Base-by-base conservation (phyloP, 2,113 vertebrate genomes). In the Stercorarius parasiticus region DNA sequence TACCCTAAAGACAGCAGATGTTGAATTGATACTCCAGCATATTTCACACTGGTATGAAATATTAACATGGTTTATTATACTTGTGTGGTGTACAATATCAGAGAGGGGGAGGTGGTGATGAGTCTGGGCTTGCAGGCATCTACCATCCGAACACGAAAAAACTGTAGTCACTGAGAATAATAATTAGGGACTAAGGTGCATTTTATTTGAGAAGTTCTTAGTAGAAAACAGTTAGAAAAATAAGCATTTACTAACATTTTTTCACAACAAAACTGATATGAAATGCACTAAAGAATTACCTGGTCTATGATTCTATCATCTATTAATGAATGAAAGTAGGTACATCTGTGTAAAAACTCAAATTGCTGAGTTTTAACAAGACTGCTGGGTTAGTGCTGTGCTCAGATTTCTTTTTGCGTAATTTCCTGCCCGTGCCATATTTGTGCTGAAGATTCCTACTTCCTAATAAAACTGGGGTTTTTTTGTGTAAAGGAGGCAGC, bases 1-100 rank as follows among this genome's bases (percentile, higher is more conserved):
- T 97, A 98, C 98, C 98, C 98, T 98, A 98, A 98, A 98, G 98
- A 98, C 98, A 98, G 97, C 99, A 99, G 99, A 99, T 99, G 99
- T 99, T 98, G 98, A 98, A 99, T 98, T 99, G 98, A 98, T 98
- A 99, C 98, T 98, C 97, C 98, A 98, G 98, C 99, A 99, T 99
- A 98, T 99, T 99, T 99, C 98, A 99, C 98, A 97, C 89, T 92
- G 97, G 97, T 98, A 99, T 99, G 98, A 99, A 99, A 99, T 99
- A 99, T 99, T 99, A 99, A 99, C 98, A 88, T 98, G 98, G 98
- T 99, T 99, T 99, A 99, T 98, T 98, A 96, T 96, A 98, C 98
- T 98, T 98, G 98, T 98, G 98, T 97, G 97, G 97, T 96, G 96
- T 96, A 65, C 23, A 27, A 29, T 85, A 94, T 91, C 87, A 71